A percentile compares a stretch with the other conserved stretches of the same genome.
Conservation (phyloP, 2,113 vertebrate species). For the Perca fluviatilis region DNA sequence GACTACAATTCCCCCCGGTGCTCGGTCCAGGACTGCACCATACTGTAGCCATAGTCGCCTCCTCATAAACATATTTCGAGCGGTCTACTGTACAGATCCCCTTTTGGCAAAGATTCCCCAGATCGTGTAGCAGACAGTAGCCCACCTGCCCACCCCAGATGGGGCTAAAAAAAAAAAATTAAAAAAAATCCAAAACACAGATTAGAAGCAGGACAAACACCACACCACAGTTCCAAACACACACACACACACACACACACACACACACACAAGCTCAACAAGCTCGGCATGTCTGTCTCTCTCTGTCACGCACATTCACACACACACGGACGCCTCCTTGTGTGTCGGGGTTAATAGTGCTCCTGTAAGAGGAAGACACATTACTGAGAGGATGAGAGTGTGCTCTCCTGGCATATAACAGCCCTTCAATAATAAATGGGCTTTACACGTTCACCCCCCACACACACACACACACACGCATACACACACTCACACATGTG, state of each 20-base stretch:
- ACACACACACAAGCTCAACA: conserved; percentile 25
- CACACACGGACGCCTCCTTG: conserved; percentile 59
- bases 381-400: conserved; percentile 74
- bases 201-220: conserved; percentile 77
- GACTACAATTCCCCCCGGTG: conserved; percentile 56
- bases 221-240: conserved; percentile 39
- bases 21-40: conserved; percentile 68
- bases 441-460: conserved; percentile 65
- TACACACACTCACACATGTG: background rate
- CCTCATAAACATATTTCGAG: conserved; percentile 79
- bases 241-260: conserved; percentile 26
- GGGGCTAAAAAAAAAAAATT: conserved; percentile 78
- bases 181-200: conserved; percentile 79
- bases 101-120: conserved; percentile 73
- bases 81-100: conserved; percentile 78
- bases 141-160: conserved; percentile 84
- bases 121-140: conserved; percentile 76
- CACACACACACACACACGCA: conserved; percentile 8
- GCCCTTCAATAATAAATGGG: conserved; percentile 78
- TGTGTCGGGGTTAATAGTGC: conserved; percentile 79
- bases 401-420: conserved; percentile 76
- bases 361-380: conserved; percentile 80
- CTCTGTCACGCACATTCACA: conserved; percentile 42
- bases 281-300: conserved; percentile 42
- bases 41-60: conserved; percentile 74